Base-by-base conservation (phyloP, 2,888 invertebrate species). In the Hydriomena furcata region DNA sequence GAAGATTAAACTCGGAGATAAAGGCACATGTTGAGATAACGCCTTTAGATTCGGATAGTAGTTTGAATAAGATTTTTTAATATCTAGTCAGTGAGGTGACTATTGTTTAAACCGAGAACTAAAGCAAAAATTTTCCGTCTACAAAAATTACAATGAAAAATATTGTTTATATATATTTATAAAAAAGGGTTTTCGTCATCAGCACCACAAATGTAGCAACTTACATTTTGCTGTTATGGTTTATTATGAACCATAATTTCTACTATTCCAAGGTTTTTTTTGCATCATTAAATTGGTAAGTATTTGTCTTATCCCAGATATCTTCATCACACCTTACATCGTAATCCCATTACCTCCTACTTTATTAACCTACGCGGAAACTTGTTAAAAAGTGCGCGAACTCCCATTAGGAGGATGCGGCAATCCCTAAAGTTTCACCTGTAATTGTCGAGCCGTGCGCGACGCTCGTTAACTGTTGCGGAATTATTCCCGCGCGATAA, bases 351-450 rank as follows among this genome's bases (percentile, higher is more conserved):
- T 72, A 72, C 68, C 64, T 63, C 56, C 65, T 61, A 66, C 67
- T 66, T 60, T 62, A 63, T 54, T 45, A 60, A 58, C 51, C 46
- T 51, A 38, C 55, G 53, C 21, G 63, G 77, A 71, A 82, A 84
- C 78, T 85, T 82, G 84, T 86, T 84, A 79, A 80, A 84, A 84
- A 86, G 82, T 82, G 76, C 71, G 77, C 64, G 71, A 87, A 81
- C 76, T 77, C 72, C 77, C 78, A 79, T 82, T 81, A 81, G 52
- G 67, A 42, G 41, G 32, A 42, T 47, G 47, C 47, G 47, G 52
- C 34, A 57, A 69, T 66, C 72, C 74, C 63, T 62, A 67, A 73
- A 79, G 66, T 73, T 73, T 54, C 61, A 67, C 71, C 71, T 71
- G 73, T 76, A 77, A 79, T 78, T 70, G 73, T 69, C 60, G 60